phyloP scores from a whole-genome alignment of 64 coral and sea anemone genomes.

The Montipora capricornis region DNA sequence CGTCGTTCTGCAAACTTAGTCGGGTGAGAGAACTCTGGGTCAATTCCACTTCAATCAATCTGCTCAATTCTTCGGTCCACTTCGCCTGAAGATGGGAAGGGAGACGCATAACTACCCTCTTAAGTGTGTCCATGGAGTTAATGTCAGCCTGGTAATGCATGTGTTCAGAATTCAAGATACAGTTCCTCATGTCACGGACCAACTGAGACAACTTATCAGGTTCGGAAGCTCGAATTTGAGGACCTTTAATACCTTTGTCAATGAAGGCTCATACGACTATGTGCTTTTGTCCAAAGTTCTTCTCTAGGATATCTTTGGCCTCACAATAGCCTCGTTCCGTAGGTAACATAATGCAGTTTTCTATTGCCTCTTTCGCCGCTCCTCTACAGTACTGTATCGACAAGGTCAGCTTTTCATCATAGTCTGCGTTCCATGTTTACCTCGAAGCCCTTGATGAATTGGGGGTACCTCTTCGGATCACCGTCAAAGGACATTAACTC shows the following conservation, averaged over 20 bases:
- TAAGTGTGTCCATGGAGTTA: conserved; percentile 53
- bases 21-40: conserved; percentile 46
- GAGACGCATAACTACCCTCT: conserved; percentile 52
- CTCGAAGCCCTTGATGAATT: conserved; percentile 73
- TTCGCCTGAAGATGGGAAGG: conserved; percentile 63
- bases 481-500: conserved; percentile 73
- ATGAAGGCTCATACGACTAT: conserved; percentile 25
- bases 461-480: conserved; percentile 51
- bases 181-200: conserved; percentile 72
- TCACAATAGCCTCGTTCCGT: conserved; percentile 20
- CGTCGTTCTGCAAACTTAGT: conserved; percentile 57
- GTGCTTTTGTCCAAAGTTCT: conserved; percentile 72
- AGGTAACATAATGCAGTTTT: conserved; percentile 68
- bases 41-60: conserved; percentile 7
- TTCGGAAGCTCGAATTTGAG: conserved; percentile 51
- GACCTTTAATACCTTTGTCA: conserved; percentile 57
- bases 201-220: conserved; percentile 59
- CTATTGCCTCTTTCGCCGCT: conserved; percentile 53
- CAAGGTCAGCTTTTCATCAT: conserved; percentile 46
- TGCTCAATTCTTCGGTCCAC: conserved; percentile 53
- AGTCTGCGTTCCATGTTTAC: conserved; percentile 48
- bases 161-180: conserved; percentile 42
- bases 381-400: conserved; percentile 59
- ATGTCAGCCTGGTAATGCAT: conserved; percentile 59
- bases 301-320: conserved; percentile 37